A percentile compares a stretch with the other conserved stretches of the same genome.
Evolutionary conservation across 2,888 invertebrate genomes (phyloP).

Genomic region (Hesperia comma): DNA sequence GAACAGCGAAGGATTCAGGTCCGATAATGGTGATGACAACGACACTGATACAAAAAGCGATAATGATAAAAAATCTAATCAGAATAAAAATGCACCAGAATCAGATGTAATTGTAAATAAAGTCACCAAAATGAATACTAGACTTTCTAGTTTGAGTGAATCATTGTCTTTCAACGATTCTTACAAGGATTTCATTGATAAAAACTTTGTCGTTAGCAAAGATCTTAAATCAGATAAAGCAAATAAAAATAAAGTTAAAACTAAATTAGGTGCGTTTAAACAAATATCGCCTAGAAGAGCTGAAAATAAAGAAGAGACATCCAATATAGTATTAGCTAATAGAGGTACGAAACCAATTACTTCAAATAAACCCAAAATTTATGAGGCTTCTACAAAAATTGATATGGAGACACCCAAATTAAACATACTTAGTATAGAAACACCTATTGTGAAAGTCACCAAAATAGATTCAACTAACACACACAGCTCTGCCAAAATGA

Average conservation of each 20-base stretch:
- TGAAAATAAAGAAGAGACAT: neutral
- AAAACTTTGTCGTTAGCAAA: conserved; percentile 56
- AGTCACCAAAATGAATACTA: neutral
- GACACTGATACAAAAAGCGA: neutral
- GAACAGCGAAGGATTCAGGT: neutral
- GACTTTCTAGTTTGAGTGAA: neutral
- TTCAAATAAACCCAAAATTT: neutral
- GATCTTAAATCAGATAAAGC: conserved; percentile 51
- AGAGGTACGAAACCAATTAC: neutral
- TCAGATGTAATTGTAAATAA: neutral
- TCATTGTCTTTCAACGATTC: conserved; percentile 60
- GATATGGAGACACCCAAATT: neutral
- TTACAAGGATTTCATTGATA: conserved; percentile 60
- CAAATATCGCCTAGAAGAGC: neutral
- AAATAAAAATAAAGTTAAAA: neutral
- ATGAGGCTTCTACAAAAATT: neutral
- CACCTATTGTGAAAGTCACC: neutral
- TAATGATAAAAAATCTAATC: neutral
- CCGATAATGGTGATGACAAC: neutral
- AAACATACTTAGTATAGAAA: neutral
- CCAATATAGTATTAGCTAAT: too few species aligned
- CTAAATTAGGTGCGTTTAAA: conserved; percentile 6
- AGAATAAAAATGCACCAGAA: neutral
- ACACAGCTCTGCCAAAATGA: neutral
- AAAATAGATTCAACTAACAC: neutral